Base-by-base conservation (phyloP, 64 coral and sea anemone species). In the Acropora yongei region DNA sequence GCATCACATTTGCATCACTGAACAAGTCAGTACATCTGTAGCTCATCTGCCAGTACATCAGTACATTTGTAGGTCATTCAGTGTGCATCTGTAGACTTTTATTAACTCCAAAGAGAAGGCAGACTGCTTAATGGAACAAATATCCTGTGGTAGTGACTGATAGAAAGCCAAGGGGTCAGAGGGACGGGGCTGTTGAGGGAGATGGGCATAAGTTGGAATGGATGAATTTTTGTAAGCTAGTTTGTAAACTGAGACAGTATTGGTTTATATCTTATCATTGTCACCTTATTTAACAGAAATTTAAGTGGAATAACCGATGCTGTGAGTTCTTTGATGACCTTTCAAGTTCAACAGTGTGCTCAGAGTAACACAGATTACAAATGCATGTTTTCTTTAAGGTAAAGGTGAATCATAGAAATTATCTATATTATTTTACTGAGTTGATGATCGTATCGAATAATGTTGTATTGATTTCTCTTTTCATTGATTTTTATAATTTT, bases 311-410 rank as follows among this genome's bases (percentile, higher is more conserved):
- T 85, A 71, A 30, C 44, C 7, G 46, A 85, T 39, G 61, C 82
- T 65, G 47, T 85, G 82, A 72, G 44, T 85, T 67, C 8, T 30
- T 83, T 91, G 68, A 10, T 72, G n/a, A 75, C 61, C 79, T 84
- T 76, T 72, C 79, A 82, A 68, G 17, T 75, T 84, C 3, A 80
- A 10, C 65, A 91, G 19, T 91, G 49, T 72, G 44, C 39, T n/a
- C 47, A 50, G 41, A 20, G 49, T 73, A 9, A 41, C 4, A 82
- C 16, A 57, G 49, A 20, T 17, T 91, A 68, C 50, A 84, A 76
- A 75, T 60, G 74, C 40, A 46, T 12, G 3, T 72, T 73, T 76
- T 60, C 67, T 10, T 57, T 76, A 30, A 58, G 86, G 86, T 77
- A 43, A 30, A 77, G 86, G 58, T 1, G 12, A 63, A 20, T 30